phyloP scores from a whole-genome alignment of 2,888 invertebrate genomes.

The Trissoscelio sp. region DNA sequence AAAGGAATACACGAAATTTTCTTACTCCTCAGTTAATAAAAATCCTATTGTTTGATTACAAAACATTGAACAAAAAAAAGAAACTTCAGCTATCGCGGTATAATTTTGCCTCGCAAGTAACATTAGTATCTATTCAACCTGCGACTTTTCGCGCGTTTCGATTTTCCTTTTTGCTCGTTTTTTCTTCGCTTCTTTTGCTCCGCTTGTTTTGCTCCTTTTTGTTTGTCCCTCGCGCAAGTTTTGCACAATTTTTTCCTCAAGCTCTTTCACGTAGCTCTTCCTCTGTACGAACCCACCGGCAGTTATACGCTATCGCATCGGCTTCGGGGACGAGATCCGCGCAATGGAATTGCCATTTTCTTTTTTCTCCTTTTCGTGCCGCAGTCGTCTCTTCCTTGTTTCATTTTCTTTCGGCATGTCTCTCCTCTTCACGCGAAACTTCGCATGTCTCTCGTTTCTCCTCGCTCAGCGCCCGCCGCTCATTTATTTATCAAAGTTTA shows the following conservation, averaged over 20 bases:
- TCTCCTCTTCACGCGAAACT: constrained; percentile 40
- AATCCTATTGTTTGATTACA: constrained; percentile 24
- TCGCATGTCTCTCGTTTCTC: constrained; percentile 39
- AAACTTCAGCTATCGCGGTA: constrained; percentile 19
- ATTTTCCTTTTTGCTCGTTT: constrained; percentile 62
- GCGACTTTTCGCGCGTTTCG: constrained; percentile 62
- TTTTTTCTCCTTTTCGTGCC: background rate
- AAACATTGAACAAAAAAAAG: constrained; percentile 3
- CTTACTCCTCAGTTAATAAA: background rate
- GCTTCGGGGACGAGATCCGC: constrained; percentile 47
- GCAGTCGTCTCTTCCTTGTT: constrained; percentile 27
- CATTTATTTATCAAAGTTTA: constrained; percentile 43
- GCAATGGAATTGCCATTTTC: constrained; percentile 20
- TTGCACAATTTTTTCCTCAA: constrained; percentile 75
- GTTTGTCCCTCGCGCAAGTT: constrained; percentile 73
- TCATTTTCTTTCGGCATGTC: constrained; percentile 42
- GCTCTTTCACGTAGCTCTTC: constrained; percentile 47
- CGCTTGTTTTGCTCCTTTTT: constrained; percentile 43
- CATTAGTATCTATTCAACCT: constrained; percentile 43
- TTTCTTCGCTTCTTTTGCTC: constrained; percentile 68
- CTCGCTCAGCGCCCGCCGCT: constrained; percentile 2
- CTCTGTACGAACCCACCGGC: constrained; percentile 31
- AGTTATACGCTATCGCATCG: constrained; percentile 42
- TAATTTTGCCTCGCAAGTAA: constrained; percentile 13
- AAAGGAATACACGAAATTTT: background rate